phyloP scores from a whole-genome alignment of 2,113 vertebrate species.

The Scatophagus argus region DNA sequence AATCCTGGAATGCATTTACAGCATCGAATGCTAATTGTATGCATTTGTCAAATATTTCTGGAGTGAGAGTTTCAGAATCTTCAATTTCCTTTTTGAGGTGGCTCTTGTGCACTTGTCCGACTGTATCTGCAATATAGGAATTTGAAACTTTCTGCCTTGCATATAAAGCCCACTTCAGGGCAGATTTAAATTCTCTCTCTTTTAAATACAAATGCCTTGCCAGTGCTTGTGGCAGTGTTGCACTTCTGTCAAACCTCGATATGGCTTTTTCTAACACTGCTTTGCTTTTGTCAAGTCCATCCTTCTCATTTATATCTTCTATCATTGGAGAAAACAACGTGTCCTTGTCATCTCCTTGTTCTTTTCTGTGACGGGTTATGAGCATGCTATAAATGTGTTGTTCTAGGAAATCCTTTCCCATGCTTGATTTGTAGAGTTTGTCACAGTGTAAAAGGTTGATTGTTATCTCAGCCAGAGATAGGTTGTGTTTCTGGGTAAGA shows the following conservation, averaged over 20 bases:
- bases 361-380: conserved; percentile 57
- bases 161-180: conserved; percentile 59
- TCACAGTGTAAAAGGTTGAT: conserved; percentile 45
- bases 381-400: conserved; percentile 67
- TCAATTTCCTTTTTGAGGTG: conserved; percentile 48
- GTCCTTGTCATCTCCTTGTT: conserved; percentile 54
- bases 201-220: conserved; percentile 61
- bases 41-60: conserved; percentile 40
- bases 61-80: background rate
- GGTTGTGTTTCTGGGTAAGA: conserved; percentile 13
- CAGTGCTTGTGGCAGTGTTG: conserved; percentile 66
- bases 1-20: conserved; percentile 54
- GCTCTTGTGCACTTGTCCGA: conserved; percentile 65
- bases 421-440: conserved; percentile 56
- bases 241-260: conserved; percentile 63
- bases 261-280: conserved; percentile 52
- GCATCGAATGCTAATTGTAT: conserved; percentile 45
- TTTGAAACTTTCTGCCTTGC: conserved; percentile 51
- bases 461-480: conserved; percentile 40
- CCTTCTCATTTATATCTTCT: conserved; percentile 38
- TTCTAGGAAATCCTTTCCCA: conserved; percentile 60
- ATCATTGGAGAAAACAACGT: conserved; percentile 62
- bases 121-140: conserved; percentile 68
- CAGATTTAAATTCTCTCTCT: conserved; percentile 53
- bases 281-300: conserved; percentile 37